phyloP scores from a whole-genome alignment of 2,888 invertebrate genomes.

The Catonia carolina region DNA sequence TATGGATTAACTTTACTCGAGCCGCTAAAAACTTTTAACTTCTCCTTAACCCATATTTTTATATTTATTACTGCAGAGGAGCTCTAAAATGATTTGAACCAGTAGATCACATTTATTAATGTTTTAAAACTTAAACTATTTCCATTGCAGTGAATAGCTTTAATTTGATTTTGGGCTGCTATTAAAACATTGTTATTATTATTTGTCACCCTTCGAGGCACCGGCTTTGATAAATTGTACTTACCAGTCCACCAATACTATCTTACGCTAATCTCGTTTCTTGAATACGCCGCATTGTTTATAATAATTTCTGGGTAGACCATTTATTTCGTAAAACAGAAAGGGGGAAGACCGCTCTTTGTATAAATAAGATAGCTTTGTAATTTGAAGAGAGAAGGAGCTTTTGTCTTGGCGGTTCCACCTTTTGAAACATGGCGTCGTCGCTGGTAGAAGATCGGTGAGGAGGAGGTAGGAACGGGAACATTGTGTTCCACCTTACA shows the following conservation, averaged over 20 bases:
- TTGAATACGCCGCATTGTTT: slow-evolving; percentile 13
- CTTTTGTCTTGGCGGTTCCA: slow-evolving; percentile 26
- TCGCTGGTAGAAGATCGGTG: slow-evolving; percentile 2
- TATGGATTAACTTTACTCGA: too few relatives aligned
- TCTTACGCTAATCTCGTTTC: slow-evolving; percentile 11
- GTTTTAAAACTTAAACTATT: too few relatives aligned
- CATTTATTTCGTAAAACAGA: neutral
- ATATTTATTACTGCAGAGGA: too few relatives aligned
- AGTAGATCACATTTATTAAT: too few relatives aligned
- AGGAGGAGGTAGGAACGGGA: neutral
- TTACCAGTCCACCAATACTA: neutral
- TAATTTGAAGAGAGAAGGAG: slow-evolving; percentile 18
- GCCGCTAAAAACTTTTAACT: too few relatives aligned
- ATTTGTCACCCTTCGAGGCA: too few relatives aligned
- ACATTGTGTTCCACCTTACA: slow-evolving; percentile 28
- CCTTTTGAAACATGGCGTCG: slow-evolving; percentile 27
- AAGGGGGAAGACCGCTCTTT: slow-evolving; percentile 19
- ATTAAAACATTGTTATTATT: too few relatives aligned
- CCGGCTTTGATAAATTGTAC: too few relatives aligned
- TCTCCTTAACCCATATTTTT: too few relatives aligned
- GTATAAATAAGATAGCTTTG: slow-evolving; percentile 27
- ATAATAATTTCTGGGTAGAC: slow-evolving; percentile 1
- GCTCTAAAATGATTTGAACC: too few relatives aligned
- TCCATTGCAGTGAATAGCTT: too few relatives aligned
- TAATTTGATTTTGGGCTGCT: too few relatives aligned